A percentile compares a stretch with the other conserved stretches of the same genome.
phyloP scores from a whole-genome alignment of 37 sponge, comb jelly and placozoan genomes.

The Eunapius fragilis region DNA sequence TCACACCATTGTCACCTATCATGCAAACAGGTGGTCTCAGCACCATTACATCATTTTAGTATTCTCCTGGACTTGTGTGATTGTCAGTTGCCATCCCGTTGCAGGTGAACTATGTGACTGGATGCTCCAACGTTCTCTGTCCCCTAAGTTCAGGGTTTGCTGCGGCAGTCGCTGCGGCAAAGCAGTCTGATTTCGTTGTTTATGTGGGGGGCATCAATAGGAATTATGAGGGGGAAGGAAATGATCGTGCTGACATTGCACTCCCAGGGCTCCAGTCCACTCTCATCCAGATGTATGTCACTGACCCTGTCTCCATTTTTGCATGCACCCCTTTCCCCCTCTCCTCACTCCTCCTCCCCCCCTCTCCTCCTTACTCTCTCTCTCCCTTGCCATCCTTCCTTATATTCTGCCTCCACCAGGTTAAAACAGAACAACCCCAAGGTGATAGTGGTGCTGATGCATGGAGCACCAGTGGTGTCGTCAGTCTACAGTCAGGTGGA shows the following conservation, averaged over 20 bases:
- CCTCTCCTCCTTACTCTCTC: no score
- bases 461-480: slow-evolving; percentile 11
- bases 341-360: no score
- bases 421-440: background rate
- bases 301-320: background rate
- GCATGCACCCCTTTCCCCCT: no score
- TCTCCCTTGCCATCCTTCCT: no score
- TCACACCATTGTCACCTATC: no score
- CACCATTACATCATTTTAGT: no score
- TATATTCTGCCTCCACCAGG: background rate
- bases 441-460: slow-evolving; percentile 36
- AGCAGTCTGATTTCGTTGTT: slow-evolving; percentile 24
- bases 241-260: slow-evolving; percentile 24
- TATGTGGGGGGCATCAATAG: slow-evolving; percentile 22
- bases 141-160: background rate
- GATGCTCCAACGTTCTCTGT: slow-evolving; percentile 8
- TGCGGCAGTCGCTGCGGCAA: slow-evolving; percentile 5
- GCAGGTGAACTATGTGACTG: slow-evolving; percentile 3
- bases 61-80: no score
- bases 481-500: slow-evolving; percentile 18
- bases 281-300: slow-evolving; percentile 6
- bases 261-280: slow-evolving; percentile 27
- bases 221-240: slow-evolving; percentile 33
- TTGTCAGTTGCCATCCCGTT: background rate
- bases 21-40: no score